Conservation (phyloP, 2,888 invertebrate genomes). For the Phoenoteleia sp. region DNA sequence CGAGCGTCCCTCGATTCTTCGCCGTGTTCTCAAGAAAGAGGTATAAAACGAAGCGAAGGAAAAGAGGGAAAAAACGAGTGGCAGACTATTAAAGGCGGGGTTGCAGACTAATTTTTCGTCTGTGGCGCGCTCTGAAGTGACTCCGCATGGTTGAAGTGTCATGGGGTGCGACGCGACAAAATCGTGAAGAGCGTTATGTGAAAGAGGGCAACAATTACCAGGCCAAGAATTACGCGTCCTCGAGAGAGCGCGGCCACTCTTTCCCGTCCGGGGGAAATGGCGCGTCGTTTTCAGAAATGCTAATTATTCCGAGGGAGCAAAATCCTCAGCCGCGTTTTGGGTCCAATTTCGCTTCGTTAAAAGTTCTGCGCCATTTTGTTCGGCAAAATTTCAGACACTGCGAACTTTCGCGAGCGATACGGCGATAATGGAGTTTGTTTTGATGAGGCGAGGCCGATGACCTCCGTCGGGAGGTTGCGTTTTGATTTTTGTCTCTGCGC, state of each 20-base stretch:
- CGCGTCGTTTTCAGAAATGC: slow-evolving; percentile 63
- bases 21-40: slow-evolving; percentile 38
- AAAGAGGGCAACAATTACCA: slow-evolving; percentile 69
- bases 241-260: slow-evolving; percentile 31
- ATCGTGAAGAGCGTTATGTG: slow-evolving; percentile 56
- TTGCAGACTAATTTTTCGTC: slow-evolving; percentile 69
- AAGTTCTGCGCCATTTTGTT: not conserved
- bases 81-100: slow-evolving; percentile 61
- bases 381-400: not conserved
- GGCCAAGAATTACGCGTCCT: slow-evolving; percentile 62
- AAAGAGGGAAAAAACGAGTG: slow-evolving; percentile 26
- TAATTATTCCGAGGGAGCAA: slow-evolving; percentile 52
- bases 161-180: slow-evolving; percentile 67
- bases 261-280: slow-evolving; percentile 45
- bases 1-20: slow-evolving; percentile 45
- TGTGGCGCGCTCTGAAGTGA: slow-evolving; percentile 62
- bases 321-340: slow-evolving; percentile 1
- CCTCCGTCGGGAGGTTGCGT: not conserved
- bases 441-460: not conserved
- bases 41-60: not conserved
- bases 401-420: not conserved
- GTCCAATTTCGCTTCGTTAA: not conserved
- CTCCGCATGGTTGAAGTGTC: slow-evolving; percentile 36
- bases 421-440: not conserved
- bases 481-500: not conserved